phyloP scores from a whole-genome alignment of 2,888 invertebrate genomes.

The Ormyrus rosae region DNA sequence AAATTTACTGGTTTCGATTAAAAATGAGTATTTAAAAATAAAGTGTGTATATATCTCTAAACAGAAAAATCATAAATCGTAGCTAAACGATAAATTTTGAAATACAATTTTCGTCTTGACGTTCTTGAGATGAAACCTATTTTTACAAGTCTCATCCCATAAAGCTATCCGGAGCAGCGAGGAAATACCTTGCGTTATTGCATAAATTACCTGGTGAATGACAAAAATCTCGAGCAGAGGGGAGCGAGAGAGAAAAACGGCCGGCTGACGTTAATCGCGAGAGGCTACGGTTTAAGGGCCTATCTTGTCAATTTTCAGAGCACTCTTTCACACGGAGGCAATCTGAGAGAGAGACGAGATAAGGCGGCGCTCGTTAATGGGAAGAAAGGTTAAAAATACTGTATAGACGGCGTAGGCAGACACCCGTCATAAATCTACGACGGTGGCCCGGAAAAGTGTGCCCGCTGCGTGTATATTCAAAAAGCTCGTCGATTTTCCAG shows the following conservation, averaged over 20 bases:
- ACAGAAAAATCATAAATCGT: slow-evolving; percentile 38
- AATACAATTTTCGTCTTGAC: slow-evolving; percentile 1
- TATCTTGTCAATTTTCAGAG: slow-evolving; percentile 52
- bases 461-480: slow-evolving; percentile 43
- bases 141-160: slow-evolving; percentile 22
- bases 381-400: slow-evolving; percentile 74
- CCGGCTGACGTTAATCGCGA: background rate
- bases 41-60: slow-evolving; percentile 19
- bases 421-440: slow-evolving; percentile 72
- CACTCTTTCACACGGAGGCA: slow-evolving; percentile 27
- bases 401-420: slow-evolving; percentile 60
- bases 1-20: background rate
- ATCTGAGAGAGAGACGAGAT: slow-evolving; percentile 25
- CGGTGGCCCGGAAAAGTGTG: slow-evolving; percentile 42
- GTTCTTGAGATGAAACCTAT: background rate
- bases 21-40: slow-evolving; percentile 40
- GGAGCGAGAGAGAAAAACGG: background rate
- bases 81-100: slow-evolving; percentile 22
- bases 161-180: slow-evolving; percentile 13
- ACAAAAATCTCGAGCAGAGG: slow-evolving; percentile 16
- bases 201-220: slow-evolving; percentile 45
- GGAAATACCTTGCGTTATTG: slow-evolving; percentile 30
- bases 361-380: slow-evolving; percentile 72
- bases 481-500: slow-evolving; percentile 52
- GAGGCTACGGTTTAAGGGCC: background rate